Evolutionary conservation across 2,888 invertebrate genomes (phyloP), one percentile per base, ranked within the genome.

Genomic region (Scaeva pyrastri): DNA sequence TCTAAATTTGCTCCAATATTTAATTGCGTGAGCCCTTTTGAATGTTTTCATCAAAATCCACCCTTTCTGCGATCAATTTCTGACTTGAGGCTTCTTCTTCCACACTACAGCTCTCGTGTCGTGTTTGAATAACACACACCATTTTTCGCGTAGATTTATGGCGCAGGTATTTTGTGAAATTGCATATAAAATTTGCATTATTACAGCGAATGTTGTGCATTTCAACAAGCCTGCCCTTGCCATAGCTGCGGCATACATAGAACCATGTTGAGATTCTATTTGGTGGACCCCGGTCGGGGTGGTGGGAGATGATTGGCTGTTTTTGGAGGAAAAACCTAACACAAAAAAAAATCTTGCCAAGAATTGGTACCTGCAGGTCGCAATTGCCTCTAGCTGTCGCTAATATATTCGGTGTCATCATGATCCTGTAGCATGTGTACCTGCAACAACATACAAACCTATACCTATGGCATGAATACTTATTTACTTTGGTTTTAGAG

Each of bases 121-220:
- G 78, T 86, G 82, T 78, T 77, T 82, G 86, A 86, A 86, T 78
- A 86, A 86, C 82, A 86, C 86, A 86, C 82, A 82, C 82, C 77
- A 86, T 82, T 86, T 85, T 86, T 82, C 82, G 81, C 77, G 50
- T 48, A 86, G 86, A 86, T 86, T 86, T 86, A 86, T 86, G 82
- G 86, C 45, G 77, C 48, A 70, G 82, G 81, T 81, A 77, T 81
- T 86, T 77, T 81, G 81, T 60, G 86, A 86, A 86, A 86, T 81
- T 81, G 86, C 86, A 86, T 26, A 86, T 86, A 86, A 86, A 86
- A 86, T 86, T 86, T 86, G 82, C 86, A 82, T 86, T 86, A 86
- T 82, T 86, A 82, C 77, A 82, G 66, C 74, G 82, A 86, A 82
- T 86, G 86, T 78, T 86, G 82, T 82, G 86, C 77, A 78, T 82